Evolutionary conservation across 2,113 vertebrate species (phyloP).

Genomic region (Romanogobio albipinnatus): DNA sequence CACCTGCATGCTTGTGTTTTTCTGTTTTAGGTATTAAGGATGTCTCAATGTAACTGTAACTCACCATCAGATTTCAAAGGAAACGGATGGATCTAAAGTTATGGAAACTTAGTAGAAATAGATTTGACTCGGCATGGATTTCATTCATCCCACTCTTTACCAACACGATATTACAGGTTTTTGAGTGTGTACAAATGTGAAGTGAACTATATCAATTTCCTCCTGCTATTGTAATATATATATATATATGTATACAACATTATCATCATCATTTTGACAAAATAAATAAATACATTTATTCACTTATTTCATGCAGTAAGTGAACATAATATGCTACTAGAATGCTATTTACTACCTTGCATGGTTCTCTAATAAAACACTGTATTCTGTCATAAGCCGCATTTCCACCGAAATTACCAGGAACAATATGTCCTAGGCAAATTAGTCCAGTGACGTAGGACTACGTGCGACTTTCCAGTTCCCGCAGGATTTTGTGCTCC

Average conservation of each 20-base stretch:
- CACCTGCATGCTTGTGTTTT: neutral
- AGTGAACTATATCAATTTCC: neutral
- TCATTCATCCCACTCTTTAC: neutral
- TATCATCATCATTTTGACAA: neutral
- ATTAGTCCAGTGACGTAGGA: too few relatives aligned
- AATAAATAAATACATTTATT: neutral
- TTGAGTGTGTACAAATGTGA: neutral
- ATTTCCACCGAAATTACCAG: too few relatives aligned
- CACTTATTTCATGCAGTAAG: neutral
- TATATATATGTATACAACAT: neutral
- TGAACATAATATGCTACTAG: neutral
- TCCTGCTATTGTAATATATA: neutral
- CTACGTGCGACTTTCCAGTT: too few relatives aligned
- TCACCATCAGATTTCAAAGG: neutral
- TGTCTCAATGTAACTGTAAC: neutral
- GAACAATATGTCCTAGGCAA: too few relatives aligned
- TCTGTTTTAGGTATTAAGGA: conserved; percentile 39
- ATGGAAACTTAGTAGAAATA: neutral
- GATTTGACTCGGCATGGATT: neutral
- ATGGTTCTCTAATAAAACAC: neutral
- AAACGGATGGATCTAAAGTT: neutral
- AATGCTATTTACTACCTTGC: neutral
- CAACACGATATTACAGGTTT: neutral
- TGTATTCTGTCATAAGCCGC: neutral
- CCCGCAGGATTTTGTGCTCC: too few relatives aligned